Percentiles rank a stretch among this genome's conserved stretches.
These are phyloP conservation scores for Crotalus horridus DNA, from an alignment of 2,113 vertebrate genomes.

Conservation along the genomic window DNA sequence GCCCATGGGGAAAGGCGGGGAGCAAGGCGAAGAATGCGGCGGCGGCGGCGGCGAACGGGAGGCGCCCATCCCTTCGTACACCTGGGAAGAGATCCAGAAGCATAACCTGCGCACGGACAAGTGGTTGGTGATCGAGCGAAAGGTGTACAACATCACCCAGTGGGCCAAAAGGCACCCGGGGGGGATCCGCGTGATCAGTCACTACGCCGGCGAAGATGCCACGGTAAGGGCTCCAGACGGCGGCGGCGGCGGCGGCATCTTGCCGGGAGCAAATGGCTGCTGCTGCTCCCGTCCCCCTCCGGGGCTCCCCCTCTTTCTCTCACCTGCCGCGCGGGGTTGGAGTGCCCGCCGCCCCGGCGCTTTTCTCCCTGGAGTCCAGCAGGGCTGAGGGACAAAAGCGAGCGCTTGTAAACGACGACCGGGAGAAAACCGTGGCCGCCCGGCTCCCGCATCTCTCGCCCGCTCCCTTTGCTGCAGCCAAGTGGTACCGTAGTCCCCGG, in stretches of 20 bases:
- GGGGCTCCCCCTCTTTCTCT: background rate
- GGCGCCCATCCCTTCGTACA: constrained; percentile 67
- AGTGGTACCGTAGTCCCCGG: background rate
- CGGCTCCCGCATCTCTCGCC: background rate
- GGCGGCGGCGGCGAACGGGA: constrained; percentile 28
- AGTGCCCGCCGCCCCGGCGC: background rate
- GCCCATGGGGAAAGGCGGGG: constrained; percentile 70
- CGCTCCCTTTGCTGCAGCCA: constrained; percentile 4
- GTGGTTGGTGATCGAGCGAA: constrained; percentile 92
- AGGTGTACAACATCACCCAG: constrained; percentile 87
- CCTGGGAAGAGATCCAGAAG: constrained; percentile 90
- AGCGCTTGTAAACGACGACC: constrained; percentile 16
- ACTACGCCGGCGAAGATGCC: constrained; percentile 91
- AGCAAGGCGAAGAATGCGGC: constrained; percentile 66
- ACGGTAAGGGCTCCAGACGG: constrained; percentile 74
- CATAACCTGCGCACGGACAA: constrained; percentile 82
- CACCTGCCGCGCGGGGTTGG: background rate
- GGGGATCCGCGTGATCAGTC: constrained; percentile 79
- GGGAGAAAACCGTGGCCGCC: constrained; percentile 24
- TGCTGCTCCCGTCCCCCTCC: background rate
- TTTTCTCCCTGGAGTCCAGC: background rate
- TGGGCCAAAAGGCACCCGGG: constrained; percentile 88
- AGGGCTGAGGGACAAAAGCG: background rate
- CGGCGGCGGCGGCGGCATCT: background rate
- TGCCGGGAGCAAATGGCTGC: background rate